Evolutionary conservation across 2,888 invertebrate genomes (phyloP).

Genomic region (Griposia aprilina): DNA sequence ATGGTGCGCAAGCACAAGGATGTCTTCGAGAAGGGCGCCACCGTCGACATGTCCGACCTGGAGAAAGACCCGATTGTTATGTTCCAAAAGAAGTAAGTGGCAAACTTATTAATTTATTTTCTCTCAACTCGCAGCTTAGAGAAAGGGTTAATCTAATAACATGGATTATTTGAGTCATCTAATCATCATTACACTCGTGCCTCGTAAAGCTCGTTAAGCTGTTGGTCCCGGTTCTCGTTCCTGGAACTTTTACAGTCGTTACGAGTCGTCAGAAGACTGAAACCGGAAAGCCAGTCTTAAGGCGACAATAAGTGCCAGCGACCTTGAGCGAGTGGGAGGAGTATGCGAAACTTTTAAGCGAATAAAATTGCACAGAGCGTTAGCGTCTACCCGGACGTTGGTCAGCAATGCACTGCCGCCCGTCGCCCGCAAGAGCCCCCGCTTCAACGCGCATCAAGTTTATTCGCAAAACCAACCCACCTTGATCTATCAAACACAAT

Average conservation of each 20-base stretch:
- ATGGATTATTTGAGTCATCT: neutral
- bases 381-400: too few relatives aligned
- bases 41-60: conserved; percentile 96
- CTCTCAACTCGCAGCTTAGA: neutral
- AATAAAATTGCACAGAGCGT: too few relatives aligned
- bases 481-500: too few relatives aligned
- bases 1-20: conserved; percentile 96
- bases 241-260: neutral
- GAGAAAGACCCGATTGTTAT: conserved; percentile 95
- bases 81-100: conserved; percentile 95
- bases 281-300: neutral
- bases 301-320: too few relatives aligned
- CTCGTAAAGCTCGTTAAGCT: neutral
- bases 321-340: too few relatives aligned
- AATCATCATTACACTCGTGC: too few relatives aligned
- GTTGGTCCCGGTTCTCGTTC: neutral
- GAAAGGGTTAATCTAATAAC: neutral
- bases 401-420: too few relatives aligned
- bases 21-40: conserved; percentile 95
- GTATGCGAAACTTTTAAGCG: too few relatives aligned
- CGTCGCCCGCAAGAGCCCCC: too few relatives aligned
- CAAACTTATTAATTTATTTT: neutral
- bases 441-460: too few relatives aligned
- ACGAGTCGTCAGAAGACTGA: neutral
- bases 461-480: too few relatives aligned